Evolutionary conservation across 23 tunicate genomes (phyloP).

Genomic region (Phallusia fumigata): DNA sequence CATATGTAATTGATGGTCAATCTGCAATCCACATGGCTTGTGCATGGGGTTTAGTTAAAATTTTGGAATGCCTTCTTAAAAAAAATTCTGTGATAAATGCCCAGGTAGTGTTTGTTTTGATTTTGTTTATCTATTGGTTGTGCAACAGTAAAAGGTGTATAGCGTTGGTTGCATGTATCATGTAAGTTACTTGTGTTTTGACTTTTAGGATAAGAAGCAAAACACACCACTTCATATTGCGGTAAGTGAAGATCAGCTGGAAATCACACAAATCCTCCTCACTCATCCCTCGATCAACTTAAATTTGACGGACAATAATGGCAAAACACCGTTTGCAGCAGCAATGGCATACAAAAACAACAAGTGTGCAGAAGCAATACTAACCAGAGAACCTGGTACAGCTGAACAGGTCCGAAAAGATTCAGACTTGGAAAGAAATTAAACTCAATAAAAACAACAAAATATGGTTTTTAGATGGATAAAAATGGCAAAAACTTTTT

Average conservation of each 20-base stretch:
- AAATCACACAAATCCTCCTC: conserved; percentile 33
- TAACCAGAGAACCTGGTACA: conserved; percentile 69
- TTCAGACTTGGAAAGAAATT: no score
- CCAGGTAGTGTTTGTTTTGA: conserved; percentile 8
- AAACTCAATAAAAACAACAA: no score
- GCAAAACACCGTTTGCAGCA: conserved; percentile 66
- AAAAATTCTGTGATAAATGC: conserved; percentile 41
- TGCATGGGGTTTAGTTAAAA: conserved; percentile 21
- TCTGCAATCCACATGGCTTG: conserved; percentile 63
- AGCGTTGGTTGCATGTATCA: neutral
- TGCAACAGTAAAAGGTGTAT: neutral
- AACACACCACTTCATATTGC: conserved; percentile 51
- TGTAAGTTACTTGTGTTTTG: neutral
- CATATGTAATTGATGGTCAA: conserved; percentile 38
- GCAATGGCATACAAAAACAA: conserved; percentile 49
- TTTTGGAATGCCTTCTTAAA: conserved; percentile 33
- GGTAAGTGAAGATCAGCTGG: conserved; percentile 26
- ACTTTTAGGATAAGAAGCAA: conserved; percentile 23
- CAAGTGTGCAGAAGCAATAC: conserved; percentile 62
- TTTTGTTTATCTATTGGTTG: neutral
- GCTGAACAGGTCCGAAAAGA: conserved; percentile 76
- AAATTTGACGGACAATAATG: conserved; percentile 32
- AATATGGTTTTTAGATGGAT: conserved; percentile 41
- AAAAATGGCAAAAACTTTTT: conserved; percentile 68
- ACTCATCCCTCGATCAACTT: conserved; percentile 59